phyloP scores from a whole-genome alignment of 1,140 invertebrate species.

The Gerris buenoi region DNA sequence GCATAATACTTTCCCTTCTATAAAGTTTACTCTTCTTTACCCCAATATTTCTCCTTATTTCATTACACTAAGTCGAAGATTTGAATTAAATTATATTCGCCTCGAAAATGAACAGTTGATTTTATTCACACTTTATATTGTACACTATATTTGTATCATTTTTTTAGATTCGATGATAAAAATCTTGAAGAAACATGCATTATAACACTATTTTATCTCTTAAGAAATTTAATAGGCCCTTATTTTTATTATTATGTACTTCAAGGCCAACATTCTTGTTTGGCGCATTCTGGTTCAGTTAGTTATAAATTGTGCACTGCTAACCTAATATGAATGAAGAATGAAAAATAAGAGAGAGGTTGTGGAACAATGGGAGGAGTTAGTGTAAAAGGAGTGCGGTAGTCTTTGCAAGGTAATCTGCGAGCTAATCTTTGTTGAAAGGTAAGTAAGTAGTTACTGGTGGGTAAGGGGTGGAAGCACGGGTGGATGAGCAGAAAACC shows the following conservation, averaged over 20 bases:
- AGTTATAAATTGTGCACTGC: too few species aligned
- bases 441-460: too few species aligned
- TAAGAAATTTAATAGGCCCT: background rate
- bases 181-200: background rate
- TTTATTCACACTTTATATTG: too few species aligned
- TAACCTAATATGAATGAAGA: too few species aligned
- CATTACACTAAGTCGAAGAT: too few species aligned
- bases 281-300: too few species aligned
- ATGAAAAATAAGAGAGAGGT: background rate
- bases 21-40: too few species aligned
- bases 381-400: background rate
- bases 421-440: background rate
- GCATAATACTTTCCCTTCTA: too few species aligned
- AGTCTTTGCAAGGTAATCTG: background rate
- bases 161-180: background rate
- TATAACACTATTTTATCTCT: background rate
- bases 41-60: too few species aligned
- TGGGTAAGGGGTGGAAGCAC: background rate
- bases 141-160: too few species aligned
- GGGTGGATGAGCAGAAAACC: background rate
- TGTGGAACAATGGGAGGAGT: background rate
- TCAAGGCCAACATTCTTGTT: background rate
- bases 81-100: too few species aligned
- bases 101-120: too few species aligned
- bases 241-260: background rate